Evolutionary conservation across 2,113 vertebrate genomes (phyloP).

Genomic region (Candoia aspera): DNA sequence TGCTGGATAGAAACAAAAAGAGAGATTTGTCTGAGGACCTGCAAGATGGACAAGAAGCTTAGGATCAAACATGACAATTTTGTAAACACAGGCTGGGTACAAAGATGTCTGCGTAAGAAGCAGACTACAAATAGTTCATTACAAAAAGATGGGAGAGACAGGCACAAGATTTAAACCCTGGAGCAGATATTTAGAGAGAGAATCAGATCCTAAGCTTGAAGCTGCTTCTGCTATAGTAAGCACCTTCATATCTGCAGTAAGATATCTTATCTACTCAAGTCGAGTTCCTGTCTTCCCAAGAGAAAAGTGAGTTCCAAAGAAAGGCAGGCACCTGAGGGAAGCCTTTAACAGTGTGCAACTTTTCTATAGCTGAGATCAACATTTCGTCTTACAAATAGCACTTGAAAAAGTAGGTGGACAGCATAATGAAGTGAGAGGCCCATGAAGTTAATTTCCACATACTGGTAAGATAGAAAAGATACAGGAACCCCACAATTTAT

Average conservation of each 20-base stretch:
- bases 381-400: not conserved
- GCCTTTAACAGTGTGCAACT: not conserved
- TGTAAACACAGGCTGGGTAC: not conserved
- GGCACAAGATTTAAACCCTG: not conserved
- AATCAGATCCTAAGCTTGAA: not conserved
- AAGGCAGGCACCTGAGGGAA: not conserved
- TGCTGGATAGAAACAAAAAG: not conserved
- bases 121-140: not conserved
- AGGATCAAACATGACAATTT: not conserved
- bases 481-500: not conserved
- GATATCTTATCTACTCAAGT: not conserved
- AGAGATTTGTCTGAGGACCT: not conserved
- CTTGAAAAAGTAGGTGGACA: not conserved
- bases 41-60: not conserved
- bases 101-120: not conserved
- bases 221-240: not conserved
- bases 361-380: not conserved
- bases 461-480: not conserved
- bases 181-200: not conserved
- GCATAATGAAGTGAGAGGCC: not conserved
- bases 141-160: not conserved
- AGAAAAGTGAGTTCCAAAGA: not conserved
- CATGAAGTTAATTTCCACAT: not conserved
- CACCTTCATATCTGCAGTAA: not conserved
- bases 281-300: not conserved